Base-by-base conservation (phyloP, 2,888 invertebrate species). In the Lycia hirtaria region DNA sequence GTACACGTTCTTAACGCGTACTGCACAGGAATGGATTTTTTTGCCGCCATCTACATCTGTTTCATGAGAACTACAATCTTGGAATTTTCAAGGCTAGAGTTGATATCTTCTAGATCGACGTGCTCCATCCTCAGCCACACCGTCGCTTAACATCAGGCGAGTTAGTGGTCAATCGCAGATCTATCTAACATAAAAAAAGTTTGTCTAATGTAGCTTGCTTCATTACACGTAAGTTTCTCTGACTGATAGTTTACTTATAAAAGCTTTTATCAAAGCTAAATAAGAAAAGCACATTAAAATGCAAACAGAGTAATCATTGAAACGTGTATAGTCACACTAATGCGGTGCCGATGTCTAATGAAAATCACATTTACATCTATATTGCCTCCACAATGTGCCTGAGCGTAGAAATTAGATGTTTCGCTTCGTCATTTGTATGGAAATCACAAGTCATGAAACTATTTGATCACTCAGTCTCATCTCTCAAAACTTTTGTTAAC, bases 361-460 rank as follows among this genome's bases (percentile, higher is more conserved):
- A 69, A 67, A 60, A 53, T 60, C 60, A 68, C 62, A 76, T 78
- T 76, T 72, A 71, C 77, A 75, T 77, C 56, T 72, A 73, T 71
- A 73, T 72, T 71, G 59, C 64, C 59, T 59, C 56, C 58, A 64
- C 65, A 65, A 64, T 65, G 65, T 69, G 62, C 62, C 61, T 37
- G 65, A 58, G 49, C 58, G 62, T 52, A 41, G 35, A 51, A 56
- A 56, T 55, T 55, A 65, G 63, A 55, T 65, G 68, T 65, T 68
- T 67, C 60, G 64, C 51, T 54, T 54, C 60, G 44, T 67, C 69
- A 69, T 78, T 69, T 75, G 69, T 73, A 78, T 78, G 76, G 62
- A 72, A 72, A 78, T 72, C 64, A 50, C 45, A 37, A 35, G 43
- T 47, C 38, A 44, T 48, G 40, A 38, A 55, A 56, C 57, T 60